Percentiles rank a stretch among this genome's conserved stretches.
These are phyloP conservation scores for Notolepis coatsorum DNA, from an alignment of 2,797 vertebrate genomes.

Conservation along the genomic window DNA sequence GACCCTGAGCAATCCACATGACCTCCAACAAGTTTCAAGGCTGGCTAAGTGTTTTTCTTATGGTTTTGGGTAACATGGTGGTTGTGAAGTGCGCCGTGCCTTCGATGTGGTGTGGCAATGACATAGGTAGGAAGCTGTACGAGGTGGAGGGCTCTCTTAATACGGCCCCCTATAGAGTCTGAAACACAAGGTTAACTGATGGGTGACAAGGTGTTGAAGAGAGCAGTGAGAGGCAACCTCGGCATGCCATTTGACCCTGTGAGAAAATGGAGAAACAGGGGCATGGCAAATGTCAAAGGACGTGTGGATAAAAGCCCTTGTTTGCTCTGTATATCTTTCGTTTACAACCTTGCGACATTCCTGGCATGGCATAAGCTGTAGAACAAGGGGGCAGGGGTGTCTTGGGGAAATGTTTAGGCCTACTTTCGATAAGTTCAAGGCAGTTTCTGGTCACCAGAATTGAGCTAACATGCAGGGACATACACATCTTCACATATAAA, in stretches of 20 bases:
- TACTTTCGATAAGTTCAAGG: neutral
- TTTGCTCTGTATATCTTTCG: slow-evolving; percentile 60
- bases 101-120: slow-evolving; percentile 3
- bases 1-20: slow-evolving; percentile 11
- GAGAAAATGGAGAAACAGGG: slow-evolving; percentile 61
- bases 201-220: slow-evolving; percentile 67
- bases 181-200: slow-evolving; percentile 64
- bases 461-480: neutral
- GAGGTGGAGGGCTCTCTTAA: slow-evolving; percentile 45
- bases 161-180: slow-evolving; percentile 48
- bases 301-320: slow-evolving; percentile 62
- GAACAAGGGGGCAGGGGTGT: slow-evolving; percentile 8
- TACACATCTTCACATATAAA: too few species aligned
- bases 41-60: neutral
- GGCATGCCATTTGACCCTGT: slow-evolving; percentile 66
- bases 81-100: slow-evolving; percentile 3
- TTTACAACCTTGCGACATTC: slow-evolving; percentile 66
- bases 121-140: slow-evolving; percentile 15
- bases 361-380: slow-evolving; percentile 7
- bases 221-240: slow-evolving; percentile 34
- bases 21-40: slow-evolving; percentile 15
- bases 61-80: neutral
- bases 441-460: neutral
- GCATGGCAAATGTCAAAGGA: slow-evolving; percentile 63
- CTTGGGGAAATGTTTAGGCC: too few species aligned